These are phyloP conservation scores for Rhinolophus sinicus DNA, from an alignment of 2,113 vertebrate species.

Conservation along the genomic window DNA sequence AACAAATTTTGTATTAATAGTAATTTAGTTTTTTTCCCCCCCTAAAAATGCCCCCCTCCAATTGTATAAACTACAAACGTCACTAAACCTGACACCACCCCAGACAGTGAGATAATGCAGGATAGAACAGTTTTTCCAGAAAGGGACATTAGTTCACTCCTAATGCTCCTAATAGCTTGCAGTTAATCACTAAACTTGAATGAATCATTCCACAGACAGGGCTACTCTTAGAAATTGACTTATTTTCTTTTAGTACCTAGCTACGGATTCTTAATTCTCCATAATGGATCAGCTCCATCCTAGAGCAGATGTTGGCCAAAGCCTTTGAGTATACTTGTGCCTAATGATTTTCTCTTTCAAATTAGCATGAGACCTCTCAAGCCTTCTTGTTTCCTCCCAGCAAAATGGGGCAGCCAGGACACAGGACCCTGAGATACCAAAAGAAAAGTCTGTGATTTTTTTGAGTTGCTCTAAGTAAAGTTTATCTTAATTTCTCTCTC, in stretches of 20 bases:
- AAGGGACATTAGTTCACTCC: background rate
- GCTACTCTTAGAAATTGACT: constrained; percentile 51
- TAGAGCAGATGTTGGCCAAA: constrained; percentile 63
- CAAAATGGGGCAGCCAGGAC: background rate
- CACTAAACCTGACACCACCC: background rate
- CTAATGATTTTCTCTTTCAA: constrained; percentile 56
- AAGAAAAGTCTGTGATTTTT: constrained; percentile 39
- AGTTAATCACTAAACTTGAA: constrained; percentile 31
- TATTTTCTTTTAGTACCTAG: constrained; percentile 37
- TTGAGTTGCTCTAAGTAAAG: background rate
- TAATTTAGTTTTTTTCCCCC: background rate
- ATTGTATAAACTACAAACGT: background rate
- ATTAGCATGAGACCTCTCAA: constrained; percentile 40
- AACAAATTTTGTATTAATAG: constrained; percentile 14
- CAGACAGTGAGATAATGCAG: background rate
- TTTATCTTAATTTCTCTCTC: constrained; percentile 11
- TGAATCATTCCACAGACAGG: background rate
- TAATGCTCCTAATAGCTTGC: background rate
- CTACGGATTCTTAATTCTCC: constrained; percentile 44
- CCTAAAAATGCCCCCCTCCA: background rate
- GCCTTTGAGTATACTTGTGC: constrained; percentile 48
- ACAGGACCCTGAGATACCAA: background rate
- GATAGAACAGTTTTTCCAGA: background rate
- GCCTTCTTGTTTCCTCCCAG: background rate
- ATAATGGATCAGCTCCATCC: constrained; percentile 21